Evolutionary conservation across 2,797 vertebrate genomes (phyloP), one percentile per base, ranked within the genome.

Genomic region (Lagorchestes hirsutus): DNA sequence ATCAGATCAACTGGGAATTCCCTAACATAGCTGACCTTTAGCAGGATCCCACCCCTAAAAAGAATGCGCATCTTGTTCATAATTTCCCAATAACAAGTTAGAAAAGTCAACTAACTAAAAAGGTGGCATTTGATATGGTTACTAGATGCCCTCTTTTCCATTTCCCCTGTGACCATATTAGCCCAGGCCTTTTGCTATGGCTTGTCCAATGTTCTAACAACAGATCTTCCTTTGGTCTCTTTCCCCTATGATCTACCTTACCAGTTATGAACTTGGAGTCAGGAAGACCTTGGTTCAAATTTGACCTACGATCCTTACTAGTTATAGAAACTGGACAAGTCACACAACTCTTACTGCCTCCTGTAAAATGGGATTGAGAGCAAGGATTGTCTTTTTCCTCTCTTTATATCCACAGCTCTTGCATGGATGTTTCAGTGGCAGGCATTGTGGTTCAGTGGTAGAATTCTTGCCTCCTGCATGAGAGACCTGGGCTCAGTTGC

Each of bases 1-100:
- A 91, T 93, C 54, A 96, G 55, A 96, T 59, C 46, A 93, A 55
- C 62, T 1, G 87, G n/a, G 90, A 95, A 93, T 96, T 96, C 97
- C 46, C 97, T 54, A 96, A 28, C 55, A 90, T 57, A 46, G 93
- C 92, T 97, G 55, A 93, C 74, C 34, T 96, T 40, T 90, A 0
- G 82, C 40, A 91, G 24, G 57, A 11, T 93, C 94, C 90, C 67
- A 92, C 5, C 92, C 54, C 22, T 93, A 52, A 94, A 90, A 95
- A 50, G 31, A 95, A 92, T 93, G 91, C 55, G 92, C 10, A 54
- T 93, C 40, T 92, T 97, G 56, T 58, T 92, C 59, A 92, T 93
- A 9, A 94, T 67, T 96, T 94, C 82, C 62, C 34, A 62, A 46
- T 87, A 94, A 92, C 58, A 67, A 62, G n/a, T 91, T 93, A n/a